phyloP scores from a whole-genome alignment of 2,888 invertebrate genomes.

The Oscheius sp. region DNA sequence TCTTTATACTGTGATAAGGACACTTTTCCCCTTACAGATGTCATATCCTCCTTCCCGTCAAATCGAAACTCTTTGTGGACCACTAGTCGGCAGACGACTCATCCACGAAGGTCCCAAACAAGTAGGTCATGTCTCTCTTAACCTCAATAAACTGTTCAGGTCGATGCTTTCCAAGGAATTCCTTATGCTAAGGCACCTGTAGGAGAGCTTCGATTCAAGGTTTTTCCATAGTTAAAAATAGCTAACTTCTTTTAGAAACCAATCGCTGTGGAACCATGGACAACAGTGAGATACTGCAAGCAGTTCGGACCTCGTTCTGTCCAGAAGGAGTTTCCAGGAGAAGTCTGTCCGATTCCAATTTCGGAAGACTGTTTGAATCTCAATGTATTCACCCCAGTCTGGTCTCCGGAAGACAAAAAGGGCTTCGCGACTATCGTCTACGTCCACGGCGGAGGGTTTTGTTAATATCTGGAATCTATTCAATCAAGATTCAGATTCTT shows the following conservation, averaged over 20 bases:
- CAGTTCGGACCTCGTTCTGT: constrained; percentile 50
- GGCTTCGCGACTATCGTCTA: constrained; percentile 58
- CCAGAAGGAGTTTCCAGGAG: constrained; percentile 42
- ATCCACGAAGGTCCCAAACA: constrained; percentile 53
- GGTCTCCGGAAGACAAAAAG: constrained; percentile 41
- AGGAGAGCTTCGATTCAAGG: constrained; percentile 53
- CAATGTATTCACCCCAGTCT: constrained; percentile 59
- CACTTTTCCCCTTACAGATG: constrained; percentile 28
- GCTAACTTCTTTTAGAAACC: constrained; percentile 41
- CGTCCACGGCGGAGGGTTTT: constrained; percentile 49
- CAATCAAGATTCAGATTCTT: constrained; percentile 38
- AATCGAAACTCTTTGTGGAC: constrained; percentile 53
- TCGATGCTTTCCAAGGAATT: constrained; percentile 59
- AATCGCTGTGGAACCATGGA: constrained; percentile 50
- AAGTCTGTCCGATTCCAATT: neutral
- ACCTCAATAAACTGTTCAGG: constrained; percentile 31
- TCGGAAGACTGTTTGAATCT: constrained; percentile 57
- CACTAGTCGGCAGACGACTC: constrained; percentile 54
- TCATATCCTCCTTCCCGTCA: constrained; percentile 48
- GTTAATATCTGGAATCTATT: neutral
- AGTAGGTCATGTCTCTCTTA: constrained; percentile 18
- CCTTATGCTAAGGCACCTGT: constrained; percentile 57
- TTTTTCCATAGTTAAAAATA: neutral
- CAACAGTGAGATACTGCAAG: constrained; percentile 46
- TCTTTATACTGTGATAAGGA: neutral